Evolutionary conservation across 2,113 vertebrate species (phyloP).

Genomic region (Rhinichthys klamathensis): DNA sequence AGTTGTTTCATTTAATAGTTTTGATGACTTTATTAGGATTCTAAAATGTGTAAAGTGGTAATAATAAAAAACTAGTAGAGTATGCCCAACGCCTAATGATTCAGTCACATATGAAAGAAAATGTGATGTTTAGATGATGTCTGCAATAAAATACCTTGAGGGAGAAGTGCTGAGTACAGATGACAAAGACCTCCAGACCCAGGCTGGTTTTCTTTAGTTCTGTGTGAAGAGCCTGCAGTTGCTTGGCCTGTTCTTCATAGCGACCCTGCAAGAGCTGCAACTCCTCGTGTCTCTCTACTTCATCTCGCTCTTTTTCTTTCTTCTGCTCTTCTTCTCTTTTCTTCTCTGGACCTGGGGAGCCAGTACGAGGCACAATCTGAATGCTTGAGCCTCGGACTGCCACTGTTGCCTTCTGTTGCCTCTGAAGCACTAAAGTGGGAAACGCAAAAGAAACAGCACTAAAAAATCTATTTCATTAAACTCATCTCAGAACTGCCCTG

Average conservation of each 20-base stretch:
- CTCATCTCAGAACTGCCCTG: neutral
- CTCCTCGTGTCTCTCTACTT: conserved; percentile 69
- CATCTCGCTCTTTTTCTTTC: conserved; percentile 64
- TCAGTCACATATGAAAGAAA: too few species aligned
- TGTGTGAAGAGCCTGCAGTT: conserved; percentile 75
- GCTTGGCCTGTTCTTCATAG: conserved; percentile 83
- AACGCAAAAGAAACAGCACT: neutral
- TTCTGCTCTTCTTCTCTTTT: conserved; percentile 73
- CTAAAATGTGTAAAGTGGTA: neutral
- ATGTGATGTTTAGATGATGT: neutral
- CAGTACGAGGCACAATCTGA: conserved; percentile 31
- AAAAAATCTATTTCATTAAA: conserved; percentile 34
- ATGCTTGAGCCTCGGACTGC: conserved; percentile 55
- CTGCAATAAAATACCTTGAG: conserved; percentile 79
- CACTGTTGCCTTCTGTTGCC: conserved; percentile 63
- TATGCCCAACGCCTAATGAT: too few species aligned
- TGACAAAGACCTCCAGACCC: conserved; percentile 86
- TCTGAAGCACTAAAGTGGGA: conserved; percentile 65
- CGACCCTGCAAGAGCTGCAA: conserved; percentile 83
- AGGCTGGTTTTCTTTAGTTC: conserved; percentile 81
- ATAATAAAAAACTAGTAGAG: too few species aligned
- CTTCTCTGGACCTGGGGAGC: conserved; percentile 64
- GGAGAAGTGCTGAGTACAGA: conserved; percentile 91
- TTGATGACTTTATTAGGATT: neutral
- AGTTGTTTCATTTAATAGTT: neutral